Evolutionary conservation across 2,113 vertebrate genomes (phyloP).

Genomic region (Eonycteris spelaea): DNA sequence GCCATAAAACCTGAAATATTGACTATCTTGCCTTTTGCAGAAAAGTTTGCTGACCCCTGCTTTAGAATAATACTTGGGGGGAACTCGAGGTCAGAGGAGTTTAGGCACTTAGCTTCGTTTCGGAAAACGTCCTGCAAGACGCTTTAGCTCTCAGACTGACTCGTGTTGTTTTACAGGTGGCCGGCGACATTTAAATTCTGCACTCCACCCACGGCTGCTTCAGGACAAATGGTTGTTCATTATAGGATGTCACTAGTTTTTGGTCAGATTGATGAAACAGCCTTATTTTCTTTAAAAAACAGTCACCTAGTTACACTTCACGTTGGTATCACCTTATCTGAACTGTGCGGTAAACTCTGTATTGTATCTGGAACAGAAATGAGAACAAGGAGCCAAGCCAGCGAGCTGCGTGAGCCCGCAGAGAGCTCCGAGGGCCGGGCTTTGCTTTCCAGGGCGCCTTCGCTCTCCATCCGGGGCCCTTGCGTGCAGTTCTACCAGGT

Average conservation of each 20-base stretch:
- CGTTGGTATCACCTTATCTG: not conserved
- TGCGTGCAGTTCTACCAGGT: not conserved
- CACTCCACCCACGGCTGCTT: not conserved
- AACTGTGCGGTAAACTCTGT: not conserved
- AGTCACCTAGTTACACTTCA: not conserved
- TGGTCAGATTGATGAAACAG: not conserved
- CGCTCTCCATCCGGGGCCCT: not conserved
- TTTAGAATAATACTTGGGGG: not conserved
- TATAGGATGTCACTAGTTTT: not conserved
- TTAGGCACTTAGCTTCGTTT: not conserved
- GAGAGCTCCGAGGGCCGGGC: not conserved
- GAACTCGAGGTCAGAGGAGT: not conserved
- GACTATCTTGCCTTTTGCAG: not conserved
- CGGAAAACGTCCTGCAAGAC: not conserved
- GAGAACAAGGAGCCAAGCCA: not conserved
- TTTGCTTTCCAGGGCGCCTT: not conserved
- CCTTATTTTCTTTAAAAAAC: not conserved
- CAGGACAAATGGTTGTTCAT: not conserved
- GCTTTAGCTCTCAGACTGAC: not conserved
- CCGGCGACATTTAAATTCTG: too few relatives aligned
- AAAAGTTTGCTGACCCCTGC: not conserved
- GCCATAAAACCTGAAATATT: not conserved
- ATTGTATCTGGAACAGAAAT: not conserved
- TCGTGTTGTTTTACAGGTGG: not conserved
- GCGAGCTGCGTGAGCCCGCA: accelerated